Base-by-base conservation (phyloP, 2,113 vertebrate species). In the Dendropsophus ebraccatus region DNA sequence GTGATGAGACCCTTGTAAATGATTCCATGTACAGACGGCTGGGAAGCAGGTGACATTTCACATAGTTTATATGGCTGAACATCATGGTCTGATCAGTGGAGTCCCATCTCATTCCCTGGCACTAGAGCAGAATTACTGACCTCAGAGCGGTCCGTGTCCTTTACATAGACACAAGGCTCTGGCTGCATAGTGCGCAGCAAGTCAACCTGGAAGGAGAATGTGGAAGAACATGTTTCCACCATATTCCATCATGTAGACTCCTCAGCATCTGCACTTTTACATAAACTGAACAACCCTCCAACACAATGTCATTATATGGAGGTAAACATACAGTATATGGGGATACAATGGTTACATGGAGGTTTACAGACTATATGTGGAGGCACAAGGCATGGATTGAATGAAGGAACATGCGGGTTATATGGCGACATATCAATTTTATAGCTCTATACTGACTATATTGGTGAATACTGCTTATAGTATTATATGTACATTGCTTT, bases 171-270 rank as follows among this genome's bases (percentile, higher is more conserved):
- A 5, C n/a, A 10, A 2, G n/a, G 47, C 1, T 13, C 28, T 11
- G 17, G 14, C 25, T 23, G n/a, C 60, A 65, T 47, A 69, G 58
- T 69, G n/a, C 25, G 30, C 37, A 41, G 16, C 35, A 16, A 49
- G 23, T 67, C 25, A 82, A 50, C 80, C 80, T 6, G 41, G 28
- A n/a, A n/a, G n/a, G 41, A 35, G 80, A 82, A 82, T 69, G 80
- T 62, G 41, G 80, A 62, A 30, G 79, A 81, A 81, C 79, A 21
- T 30, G 79, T 69, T 81, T 67, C 1, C 32, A 14, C 7, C 32
- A 7, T 19, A 50, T 49, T 30, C 12, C 37, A 23, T 50, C 10
- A 13, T 49, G 4, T 35, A 60, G 23, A 9, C 78, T 30, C 30
- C 30, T 32, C 8, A 13, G 41, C 30, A 9, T 23, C 52, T 62